Evolutionary conservation across 2,113 vertebrate species (phyloP).

Genomic region (Plotosus lineatus): DNA sequence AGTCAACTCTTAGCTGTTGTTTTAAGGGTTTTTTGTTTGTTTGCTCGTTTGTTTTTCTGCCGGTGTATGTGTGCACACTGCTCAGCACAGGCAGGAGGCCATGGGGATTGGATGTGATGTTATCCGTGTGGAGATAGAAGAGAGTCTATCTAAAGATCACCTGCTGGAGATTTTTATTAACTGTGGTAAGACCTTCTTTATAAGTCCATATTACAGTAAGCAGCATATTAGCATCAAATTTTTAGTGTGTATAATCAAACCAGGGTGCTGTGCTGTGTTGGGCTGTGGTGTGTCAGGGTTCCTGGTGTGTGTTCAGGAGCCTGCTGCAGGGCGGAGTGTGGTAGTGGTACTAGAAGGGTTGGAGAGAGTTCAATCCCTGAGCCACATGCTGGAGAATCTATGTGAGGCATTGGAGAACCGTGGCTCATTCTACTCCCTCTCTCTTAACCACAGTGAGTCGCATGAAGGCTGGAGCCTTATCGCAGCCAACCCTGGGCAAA

Average conservation of each 20-base stretch:
- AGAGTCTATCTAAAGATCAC: constrained; percentile 85
- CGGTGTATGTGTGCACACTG: constrained; percentile 35
- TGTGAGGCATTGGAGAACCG: constrained; percentile 86
- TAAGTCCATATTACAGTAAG: not conserved
- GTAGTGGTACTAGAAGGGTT: constrained; percentile 85
- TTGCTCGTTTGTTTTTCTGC: constrained; percentile 7
- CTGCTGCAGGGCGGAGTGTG: constrained; percentile 72
- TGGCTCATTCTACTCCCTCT: constrained; percentile 71
- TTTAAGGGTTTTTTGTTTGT: not conserved
- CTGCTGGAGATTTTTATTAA: constrained; percentile 87
- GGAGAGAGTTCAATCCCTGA: constrained; percentile 82
- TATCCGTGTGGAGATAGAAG: constrained; percentile 82
- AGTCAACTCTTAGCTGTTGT: not conserved
- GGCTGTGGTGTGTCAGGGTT: constrained; percentile 74
- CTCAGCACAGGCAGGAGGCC: constrained; percentile 83
- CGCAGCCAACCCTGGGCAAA: no score
- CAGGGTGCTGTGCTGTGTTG: not conserved
- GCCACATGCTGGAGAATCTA: constrained; percentile 86
- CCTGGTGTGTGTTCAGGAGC: constrained; percentile 79
- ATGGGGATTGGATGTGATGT: constrained; percentile 83
- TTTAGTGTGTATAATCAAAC: not conserved
- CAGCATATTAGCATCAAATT: not conserved
- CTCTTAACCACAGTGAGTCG: constrained; percentile 78
- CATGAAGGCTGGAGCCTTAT: no score
- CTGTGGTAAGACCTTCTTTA: constrained; percentile 74